Evolutionary conservation across 2,113 vertebrate genomes (phyloP), one percentile per base, ranked within the genome.

Genomic region (Xenopus borealis): DNA sequence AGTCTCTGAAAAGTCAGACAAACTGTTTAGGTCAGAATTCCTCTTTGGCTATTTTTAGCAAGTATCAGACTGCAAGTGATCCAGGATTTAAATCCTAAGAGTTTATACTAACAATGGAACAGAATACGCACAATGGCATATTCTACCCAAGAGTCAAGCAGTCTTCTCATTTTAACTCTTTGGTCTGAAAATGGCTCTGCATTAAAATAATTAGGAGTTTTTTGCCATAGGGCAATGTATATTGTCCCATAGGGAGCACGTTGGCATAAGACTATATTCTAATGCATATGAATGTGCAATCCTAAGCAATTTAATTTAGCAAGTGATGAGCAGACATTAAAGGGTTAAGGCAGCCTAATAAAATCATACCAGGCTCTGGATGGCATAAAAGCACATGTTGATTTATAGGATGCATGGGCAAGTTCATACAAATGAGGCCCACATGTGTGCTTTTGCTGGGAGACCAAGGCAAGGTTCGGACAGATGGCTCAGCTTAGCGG

Each of bases 401-500:
- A 77, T 77, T 77, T 70, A 70, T 69, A 77, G 61, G 74, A 70
- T 70, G 57, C 53, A 69, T 59, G 45, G 61, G 47, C 66, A 55
- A 64, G 74, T 77, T 77, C 74, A 64, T 67, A 77, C 74, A 70
- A 77, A 77, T 70, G 66, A 77, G 74, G 44, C 66, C 44, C 74
- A 77, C 33, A 64, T 77, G 74, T 77, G 69, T 64, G 30, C 66
- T 63, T 27, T 63, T 76, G 57, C 74, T 70, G 59, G 30, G 66
- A 77, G 74, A 77, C 59, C 59, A 45, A 63, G 46, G 65, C 73
- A 76, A 58, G 66, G 33, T 59, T 63, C 18, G 67, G 67, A 77
- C 74, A 77, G 74, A 77, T 77, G 74, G 74, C 74, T 77, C 74
- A 77, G 67, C 74, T 77, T 77, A 77, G 74, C 67, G n/a, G 47